Conservation (phyloP, 2,113 vertebrate species). For the Cyanoramphus novaezelandiae region DNA sequence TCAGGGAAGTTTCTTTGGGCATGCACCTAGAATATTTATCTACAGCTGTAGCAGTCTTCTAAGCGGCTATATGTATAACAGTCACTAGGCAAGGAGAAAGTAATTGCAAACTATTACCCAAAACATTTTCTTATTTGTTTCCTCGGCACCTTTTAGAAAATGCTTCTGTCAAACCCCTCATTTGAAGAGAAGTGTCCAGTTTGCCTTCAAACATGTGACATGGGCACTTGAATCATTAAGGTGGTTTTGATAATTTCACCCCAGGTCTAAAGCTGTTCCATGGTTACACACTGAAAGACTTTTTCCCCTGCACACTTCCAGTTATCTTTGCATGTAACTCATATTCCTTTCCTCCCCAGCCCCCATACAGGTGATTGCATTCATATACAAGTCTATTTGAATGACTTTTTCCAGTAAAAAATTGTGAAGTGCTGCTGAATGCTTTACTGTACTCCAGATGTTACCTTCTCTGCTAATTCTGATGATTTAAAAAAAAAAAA, state of each 20-base stretch:
- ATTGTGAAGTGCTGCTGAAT: conserved; percentile 14
- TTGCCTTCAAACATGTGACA: neutral
- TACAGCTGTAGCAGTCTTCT: neutral
- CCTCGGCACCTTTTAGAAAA: neutral
- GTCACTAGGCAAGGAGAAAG: neutral
- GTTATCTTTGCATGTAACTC: neutral
- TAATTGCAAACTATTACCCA: neutral
- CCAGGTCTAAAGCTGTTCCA: neutral
- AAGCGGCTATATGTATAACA: neutral
- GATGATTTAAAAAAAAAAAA: neutral
- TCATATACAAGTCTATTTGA: neutral
- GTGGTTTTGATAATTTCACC: neutral
- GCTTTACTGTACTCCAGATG: neutral
- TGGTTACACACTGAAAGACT: neutral
- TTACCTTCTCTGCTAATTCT: conserved; percentile 2
- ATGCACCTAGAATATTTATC: neutral
- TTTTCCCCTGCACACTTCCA: neutral
- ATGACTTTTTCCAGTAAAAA: neutral
- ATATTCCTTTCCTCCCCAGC: neutral
- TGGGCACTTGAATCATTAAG: neutral
- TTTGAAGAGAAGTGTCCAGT: neutral
- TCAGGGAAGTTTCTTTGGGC: neutral
- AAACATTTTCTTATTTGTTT: neutral
- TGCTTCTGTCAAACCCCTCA: neutral
- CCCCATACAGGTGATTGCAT: neutral